Base-by-base conservation (phyloP, 2,888 invertebrate species). In the Ornithoptera alexandrae region DNA sequence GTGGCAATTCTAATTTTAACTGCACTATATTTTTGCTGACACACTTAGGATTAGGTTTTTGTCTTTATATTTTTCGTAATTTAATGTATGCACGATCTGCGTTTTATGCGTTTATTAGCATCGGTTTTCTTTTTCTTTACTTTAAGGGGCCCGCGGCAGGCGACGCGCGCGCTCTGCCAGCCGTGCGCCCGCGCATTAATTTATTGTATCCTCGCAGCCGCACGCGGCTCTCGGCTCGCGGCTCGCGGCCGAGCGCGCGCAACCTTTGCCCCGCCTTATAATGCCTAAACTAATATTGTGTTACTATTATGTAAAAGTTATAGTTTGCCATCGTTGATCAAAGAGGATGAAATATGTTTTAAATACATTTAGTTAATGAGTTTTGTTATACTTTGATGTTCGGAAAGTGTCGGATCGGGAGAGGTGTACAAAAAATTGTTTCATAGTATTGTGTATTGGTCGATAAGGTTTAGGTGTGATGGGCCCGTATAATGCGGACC, bases 11-110 rank as follows among this genome's bases (percentile, higher is more conserved):
- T 91, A 87, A 90, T 90, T 91, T 90, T 82, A 81, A 84, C 86
- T 89, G 89, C 92, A 90, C 90, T 89, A 88, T 90, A 90, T 89
- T 92, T 90, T 91, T 91, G 92, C 92, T 92, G 92, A 91, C 92
- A 90, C 89, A 88, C 87, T 84, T 92, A 91, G 92, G 81, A 80
- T 88, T 84, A 90, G 86, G 83, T 83, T 84, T 83, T 84, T 82
- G 60, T 77, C 76, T 79, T 82, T 81, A 18, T 79, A 78, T 75
- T 85, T 89, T 88, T 87, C 82, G 82, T 91, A 90, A 87, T 89
- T 84, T 89, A 90, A 90, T 87, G 85, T 88, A 88, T 89, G 90
- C 91, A 90, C 91, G 91, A 91, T 92, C 92, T 91, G 92, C 92
- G 89, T 87, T 91, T 30, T 3, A 30, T 30, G 30, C 30, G 30